phyloP scores from a whole-genome alignment of 2,797 vertebrate genomes.

The Sternarchorhynchus goeldii region DNA sequence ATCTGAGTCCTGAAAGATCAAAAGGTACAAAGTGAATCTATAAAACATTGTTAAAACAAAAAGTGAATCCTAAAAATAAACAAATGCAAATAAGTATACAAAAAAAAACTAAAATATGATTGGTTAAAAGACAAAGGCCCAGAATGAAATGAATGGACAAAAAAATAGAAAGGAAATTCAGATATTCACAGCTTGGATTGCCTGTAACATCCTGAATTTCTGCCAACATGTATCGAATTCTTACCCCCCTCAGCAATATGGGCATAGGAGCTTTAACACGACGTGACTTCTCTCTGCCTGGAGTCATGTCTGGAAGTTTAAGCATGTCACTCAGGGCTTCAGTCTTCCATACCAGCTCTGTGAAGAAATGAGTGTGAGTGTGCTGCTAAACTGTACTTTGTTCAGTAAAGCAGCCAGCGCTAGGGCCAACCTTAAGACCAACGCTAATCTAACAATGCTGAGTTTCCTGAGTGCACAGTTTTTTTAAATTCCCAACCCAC shows the following conservation, averaged over 20 bases:
- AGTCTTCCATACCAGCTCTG: conserved; percentile 79
- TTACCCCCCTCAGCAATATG: conserved; percentile 35
- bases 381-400: neutral
- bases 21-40: neutral
- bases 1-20: conserved; percentile 9
- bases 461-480: neutral
- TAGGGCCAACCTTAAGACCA: too few relatives aligned
- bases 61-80: too few relatives aligned
- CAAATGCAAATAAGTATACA: neutral
- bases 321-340: conserved; percentile 79
- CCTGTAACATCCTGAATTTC: conserved; percentile 2
- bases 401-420: too few relatives aligned
- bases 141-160: neutral
- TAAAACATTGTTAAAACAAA: neutral
- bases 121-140: neutral
- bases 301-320: conserved; percentile 69
- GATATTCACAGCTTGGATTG: neutral
- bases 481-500: neutral
- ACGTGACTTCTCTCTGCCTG: conserved; percentile 29
- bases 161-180: neutral
- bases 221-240: conserved; percentile 28
- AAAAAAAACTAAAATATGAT: neutral
- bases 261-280: conserved; percentile 12
- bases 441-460: neutral
- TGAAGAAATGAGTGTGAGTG: conserved; percentile 50